A percentile compares a stretch with the other conserved stretches of the same genome.
phyloP scores from a whole-genome alignment of 1,140 invertebrate species.

The Samia ricini region DNA sequence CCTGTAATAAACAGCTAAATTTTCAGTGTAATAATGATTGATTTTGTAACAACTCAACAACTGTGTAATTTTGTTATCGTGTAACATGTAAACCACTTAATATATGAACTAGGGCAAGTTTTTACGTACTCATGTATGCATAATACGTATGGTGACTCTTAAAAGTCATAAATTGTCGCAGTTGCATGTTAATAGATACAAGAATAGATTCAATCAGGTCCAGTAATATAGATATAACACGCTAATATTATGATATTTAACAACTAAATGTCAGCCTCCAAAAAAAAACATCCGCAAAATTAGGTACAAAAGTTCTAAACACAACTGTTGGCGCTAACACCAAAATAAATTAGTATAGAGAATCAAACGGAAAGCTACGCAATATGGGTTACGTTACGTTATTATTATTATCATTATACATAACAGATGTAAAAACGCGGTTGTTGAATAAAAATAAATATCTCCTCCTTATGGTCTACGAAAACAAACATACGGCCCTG shows the following conservation, averaged over 20 bases:
- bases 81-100: background rate
- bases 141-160: too few species aligned
- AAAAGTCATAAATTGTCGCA: background rate
- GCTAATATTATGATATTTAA: too few species aligned
- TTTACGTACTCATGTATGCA: background rate
- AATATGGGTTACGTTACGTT: slow-evolving; percentile 29
- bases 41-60: background rate
- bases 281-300: slow-evolving; percentile 20
- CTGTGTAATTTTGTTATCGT: background rate
- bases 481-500: slow-evolving; percentile 53
- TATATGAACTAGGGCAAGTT: background rate
- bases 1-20: background rate
- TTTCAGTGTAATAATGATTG: background rate
- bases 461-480: slow-evolving; percentile 46
- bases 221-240: too few species aligned
- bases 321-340: background rate
- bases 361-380: slow-evolving; percentile 25
- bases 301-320: slow-evolving; percentile 8
- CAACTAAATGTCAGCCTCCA: too few species aligned
- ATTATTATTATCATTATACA: slow-evolving; percentile 29
- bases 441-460: slow-evolving; percentile 59
- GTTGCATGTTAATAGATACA: too few species aligned
- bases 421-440: slow-evolving; percentile 46
- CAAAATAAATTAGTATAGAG: slow-evolving; percentile 6
- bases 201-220: too few species aligned